phyloP scores from a whole-genome alignment of 2,113 vertebrate genomes.

The Spea multiplicata region DNA sequence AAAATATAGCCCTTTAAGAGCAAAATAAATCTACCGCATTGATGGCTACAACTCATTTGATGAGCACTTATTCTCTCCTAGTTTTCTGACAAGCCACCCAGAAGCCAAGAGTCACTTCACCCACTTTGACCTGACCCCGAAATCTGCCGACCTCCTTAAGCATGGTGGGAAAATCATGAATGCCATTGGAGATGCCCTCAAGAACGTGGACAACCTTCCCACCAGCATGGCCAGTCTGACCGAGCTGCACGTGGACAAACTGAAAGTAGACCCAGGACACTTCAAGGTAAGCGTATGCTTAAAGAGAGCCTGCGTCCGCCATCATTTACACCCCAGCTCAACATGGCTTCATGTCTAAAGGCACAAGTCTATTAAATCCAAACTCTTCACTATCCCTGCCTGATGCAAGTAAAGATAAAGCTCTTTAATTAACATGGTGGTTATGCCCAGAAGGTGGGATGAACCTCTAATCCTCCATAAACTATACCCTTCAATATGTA shows the following conservation, averaged over 20 bases:
- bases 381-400: too few relatives aligned
- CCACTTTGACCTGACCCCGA: not conserved
- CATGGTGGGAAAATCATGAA: conserved; percentile 13
- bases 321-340: not conserved
- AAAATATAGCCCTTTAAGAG: too few relatives aligned
- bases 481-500: too few relatives aligned
- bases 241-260: conserved; percentile 17
- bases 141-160: not conserved
- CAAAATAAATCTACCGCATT: too few relatives aligned
- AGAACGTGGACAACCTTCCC: not conserved
- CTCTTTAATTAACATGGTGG: too few relatives aligned
- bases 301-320: too few relatives aligned
- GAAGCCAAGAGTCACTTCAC: not conserved
- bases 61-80: too few relatives aligned
- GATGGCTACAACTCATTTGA: too few relatives aligned
- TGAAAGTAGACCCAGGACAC: not conserved
- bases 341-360: not conserved
- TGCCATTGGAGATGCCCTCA: conserved; percentile 3
- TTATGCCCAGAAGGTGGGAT: not conserved
- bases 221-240: not conserved
- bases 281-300: not conserved
- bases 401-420: too few relatives aligned
- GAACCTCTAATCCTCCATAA: too few relatives aligned
- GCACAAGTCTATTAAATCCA: too few relatives aligned
- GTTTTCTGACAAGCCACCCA: not conserved